Conservation (phyloP, 2,888 invertebrate species). For the Iphiclides podalirius region DNA sequence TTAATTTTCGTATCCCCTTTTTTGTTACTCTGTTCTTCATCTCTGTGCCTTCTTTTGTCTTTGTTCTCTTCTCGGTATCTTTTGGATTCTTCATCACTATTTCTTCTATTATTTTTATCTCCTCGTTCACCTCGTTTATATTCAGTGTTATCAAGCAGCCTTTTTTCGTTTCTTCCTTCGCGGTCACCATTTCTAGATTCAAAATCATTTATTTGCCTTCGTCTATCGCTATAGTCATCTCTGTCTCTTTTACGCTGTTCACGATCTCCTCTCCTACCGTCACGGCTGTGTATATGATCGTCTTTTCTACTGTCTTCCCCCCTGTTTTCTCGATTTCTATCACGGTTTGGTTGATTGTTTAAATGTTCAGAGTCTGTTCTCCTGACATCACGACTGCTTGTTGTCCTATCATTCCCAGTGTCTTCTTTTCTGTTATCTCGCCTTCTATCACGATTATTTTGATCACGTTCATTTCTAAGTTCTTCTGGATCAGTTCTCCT, state of each 20-base stretch:
- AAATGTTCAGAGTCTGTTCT: neutral
- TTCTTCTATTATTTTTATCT: slow-evolving; percentile 26
- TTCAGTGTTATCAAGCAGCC: too few relatives aligned
- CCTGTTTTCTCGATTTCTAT: slow-evolving; percentile 12
- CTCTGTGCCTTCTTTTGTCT: slow-evolving; percentile 11
- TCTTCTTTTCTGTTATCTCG: slow-evolving; percentile 20
- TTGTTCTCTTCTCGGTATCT: slow-evolving; percentile 24
- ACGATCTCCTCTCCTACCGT: slow-evolving; percentile 24
- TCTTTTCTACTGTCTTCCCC: slow-evolving; percentile 23
- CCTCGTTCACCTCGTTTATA: slow-evolving; percentile 17
- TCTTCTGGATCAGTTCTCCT: slow-evolving; percentile 24
- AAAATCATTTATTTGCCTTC: slow-evolving; percentile 15
- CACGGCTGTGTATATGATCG: slow-evolving; percentile 7
- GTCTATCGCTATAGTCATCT: slow-evolving; percentile 22
- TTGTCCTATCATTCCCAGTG: slow-evolving; percentile 22
- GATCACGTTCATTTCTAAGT: slow-evolving; percentile 24
- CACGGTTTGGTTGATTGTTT: too few relatives aligned
- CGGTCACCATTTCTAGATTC: slow-evolving; percentile 11
- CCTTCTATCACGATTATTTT: slow-evolving; percentile 24
- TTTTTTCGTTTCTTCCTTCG: too few relatives aligned
- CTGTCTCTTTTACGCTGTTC: slow-evolving; percentile 25
- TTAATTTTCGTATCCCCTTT: slow-evolving; percentile 1
- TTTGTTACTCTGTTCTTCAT: slow-evolving; percentile 16
- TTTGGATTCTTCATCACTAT: slow-evolving; percentile 20
- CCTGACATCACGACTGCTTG: slow-evolving; percentile 16